Percentiles rank a stretch among this genome's conserved stretches.
phyloP scores from a whole-genome alignment of 30 jellyfish, hydroid and myxozoan species.

The Hydra vulgaris region DNA sequence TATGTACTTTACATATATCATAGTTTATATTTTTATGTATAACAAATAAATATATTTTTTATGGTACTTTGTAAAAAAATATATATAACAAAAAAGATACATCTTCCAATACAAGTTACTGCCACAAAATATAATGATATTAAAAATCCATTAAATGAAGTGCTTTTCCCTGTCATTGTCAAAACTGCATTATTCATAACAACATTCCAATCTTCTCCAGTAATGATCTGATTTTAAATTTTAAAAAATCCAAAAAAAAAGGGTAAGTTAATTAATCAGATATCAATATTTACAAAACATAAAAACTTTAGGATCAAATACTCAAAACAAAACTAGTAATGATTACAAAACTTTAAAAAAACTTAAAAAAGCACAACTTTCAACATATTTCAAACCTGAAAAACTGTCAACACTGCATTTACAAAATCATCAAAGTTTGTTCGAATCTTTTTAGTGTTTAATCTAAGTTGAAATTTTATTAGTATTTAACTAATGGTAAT shows the following conservation, averaged over 20 bases:
- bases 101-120: conserved; percentile 43
- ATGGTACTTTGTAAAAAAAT: not conserved
- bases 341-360: not conserved
- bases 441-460: not conserved
- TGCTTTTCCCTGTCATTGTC: conserved; percentile 52
- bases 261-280: too few species aligned
- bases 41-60: not conserved
- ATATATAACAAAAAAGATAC: not conserved
- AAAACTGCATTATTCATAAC: conserved; percentile 62
- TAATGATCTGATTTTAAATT: conserved; percentile 13
- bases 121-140: conserved; percentile 58
- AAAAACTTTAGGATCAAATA: not conserved
- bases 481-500: too few species aligned
- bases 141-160: conserved; percentile 31
- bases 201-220: conserved; percentile 76
- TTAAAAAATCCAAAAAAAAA: not conserved
- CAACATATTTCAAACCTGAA: conserved; percentile 26
- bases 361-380: not conserved
- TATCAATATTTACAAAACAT: not conserved
- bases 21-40: too few species aligned
- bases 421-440: conserved; percentile 19
- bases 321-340: not conserved
- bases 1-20: too few species aligned
- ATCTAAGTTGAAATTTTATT: not conserved
- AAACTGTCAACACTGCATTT: conserved; percentile 11